Conservation (phyloP, 2,888 invertebrate genomes). For the Nomada ferruginata region DNA sequence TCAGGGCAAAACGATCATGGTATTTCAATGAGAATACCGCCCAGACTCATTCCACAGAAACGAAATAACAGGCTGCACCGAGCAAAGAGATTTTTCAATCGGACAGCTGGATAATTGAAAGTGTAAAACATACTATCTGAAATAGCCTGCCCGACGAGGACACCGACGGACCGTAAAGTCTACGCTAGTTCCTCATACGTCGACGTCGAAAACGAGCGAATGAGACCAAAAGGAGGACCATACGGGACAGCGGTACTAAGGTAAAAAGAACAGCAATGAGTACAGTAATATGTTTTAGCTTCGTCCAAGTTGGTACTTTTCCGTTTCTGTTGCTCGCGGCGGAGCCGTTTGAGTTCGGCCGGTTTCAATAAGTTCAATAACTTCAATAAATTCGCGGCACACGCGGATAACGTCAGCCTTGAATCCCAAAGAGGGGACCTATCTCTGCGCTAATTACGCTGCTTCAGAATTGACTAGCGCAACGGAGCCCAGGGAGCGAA, state of each 20-base stretch:
- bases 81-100: too few species aligned
- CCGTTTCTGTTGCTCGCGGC: neutral
- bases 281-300: neutral
- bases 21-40: too few species aligned
- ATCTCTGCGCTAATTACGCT: slow-evolving; percentile 40
- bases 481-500: slow-evolving; percentile 25
- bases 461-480: slow-evolving; percentile 38
- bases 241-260: neutral
- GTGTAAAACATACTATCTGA: too few species aligned
- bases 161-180: slow-evolving; percentile 13
- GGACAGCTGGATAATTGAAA: too few species aligned
- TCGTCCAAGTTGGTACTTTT: neutral
- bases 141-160: neutral
- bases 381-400: slow-evolving; percentile 12
- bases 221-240: neutral
- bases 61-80: too few species aligned
- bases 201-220: neutral
- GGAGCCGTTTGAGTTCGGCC: slow-evolving; percentile 4
- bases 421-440: slow-evolving; percentile 24
- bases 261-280: neutral
- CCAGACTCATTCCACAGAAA: too few species aligned
- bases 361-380: slow-evolving; percentile 23
- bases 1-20: too few species aligned
- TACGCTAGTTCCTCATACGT: neutral
- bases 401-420: slow-evolving; percentile 34